Evolutionary conservation across 2,797 vertebrate species (phyloP).

Genomic region (Catostomus latipinnis): DNA sequence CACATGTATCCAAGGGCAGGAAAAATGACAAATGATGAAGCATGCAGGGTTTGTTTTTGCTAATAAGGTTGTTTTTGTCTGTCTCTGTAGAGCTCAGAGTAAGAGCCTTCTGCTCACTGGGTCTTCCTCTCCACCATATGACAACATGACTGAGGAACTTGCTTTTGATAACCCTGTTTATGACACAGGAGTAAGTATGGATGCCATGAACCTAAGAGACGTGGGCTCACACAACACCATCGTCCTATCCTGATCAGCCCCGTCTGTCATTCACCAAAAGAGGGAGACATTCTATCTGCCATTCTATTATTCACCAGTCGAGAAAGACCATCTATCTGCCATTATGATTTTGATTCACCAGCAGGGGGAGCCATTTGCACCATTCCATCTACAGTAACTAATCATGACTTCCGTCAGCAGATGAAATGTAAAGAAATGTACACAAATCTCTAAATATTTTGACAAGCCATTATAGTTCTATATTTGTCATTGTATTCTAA

Average conservation of each 20-base stretch:
- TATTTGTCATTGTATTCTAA: no score
- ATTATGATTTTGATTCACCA: no score
- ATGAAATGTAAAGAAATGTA: no score
- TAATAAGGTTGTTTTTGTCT: conserved; percentile 1
- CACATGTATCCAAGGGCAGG: no score
- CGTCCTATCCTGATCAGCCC: conserved; percentile 75
- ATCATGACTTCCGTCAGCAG: no score
- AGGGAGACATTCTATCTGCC: conserved; percentile 59
- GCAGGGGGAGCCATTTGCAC: no score
- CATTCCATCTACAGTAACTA: no score
- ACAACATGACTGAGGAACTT: conserved; percentile 94
- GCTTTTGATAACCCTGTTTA: conserved; percentile 95
- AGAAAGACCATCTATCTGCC: no score
- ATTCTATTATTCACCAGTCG: no score
- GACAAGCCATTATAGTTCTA: no score
- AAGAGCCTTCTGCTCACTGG: conserved; percentile 85
- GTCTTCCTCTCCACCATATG: conserved; percentile 82
- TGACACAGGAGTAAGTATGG: conserved; percentile 93
- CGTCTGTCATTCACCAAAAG: conserved; percentile 64
- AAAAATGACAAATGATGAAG: not conserved
- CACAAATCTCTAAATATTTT: no score
- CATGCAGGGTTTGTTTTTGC: not conserved
- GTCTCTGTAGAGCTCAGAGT: conserved; percentile 85
- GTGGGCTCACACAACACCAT: conserved; percentile 80
- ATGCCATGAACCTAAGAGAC: conserved; percentile 70